Conservation (phyloP, 30 jellyfish, hydroid and myxozoan genomes). For the Rhopilema esculentum region DNA sequence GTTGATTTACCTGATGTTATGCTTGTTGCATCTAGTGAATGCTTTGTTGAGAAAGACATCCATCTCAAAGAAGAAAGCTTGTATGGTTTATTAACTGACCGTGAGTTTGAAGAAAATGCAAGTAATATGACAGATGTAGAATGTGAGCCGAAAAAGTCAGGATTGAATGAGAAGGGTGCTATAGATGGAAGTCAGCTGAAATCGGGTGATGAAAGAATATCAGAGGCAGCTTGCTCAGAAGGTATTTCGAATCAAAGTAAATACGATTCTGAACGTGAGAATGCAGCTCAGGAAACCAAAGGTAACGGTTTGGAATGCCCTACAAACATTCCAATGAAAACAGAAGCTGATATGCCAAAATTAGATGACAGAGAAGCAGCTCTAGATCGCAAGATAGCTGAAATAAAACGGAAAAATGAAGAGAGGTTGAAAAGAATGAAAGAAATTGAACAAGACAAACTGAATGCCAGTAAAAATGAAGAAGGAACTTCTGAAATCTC, state of each 20-base stretch:
- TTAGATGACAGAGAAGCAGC: neutral
- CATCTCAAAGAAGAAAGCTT: no score
- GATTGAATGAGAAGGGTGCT: neutral
- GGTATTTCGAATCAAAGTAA: no score
- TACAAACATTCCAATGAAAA: neutral
- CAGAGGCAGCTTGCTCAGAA: no score
- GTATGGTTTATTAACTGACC: no score
- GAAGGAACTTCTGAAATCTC: neutral
- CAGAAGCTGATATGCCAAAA: neutral
- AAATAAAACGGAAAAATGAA: slow-evolving; percentile 10
- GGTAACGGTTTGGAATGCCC: neutral
- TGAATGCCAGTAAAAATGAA: neutral
- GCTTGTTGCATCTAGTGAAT: no score
- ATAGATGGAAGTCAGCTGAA: neutral
- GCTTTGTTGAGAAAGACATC: no score
- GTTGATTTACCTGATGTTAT: neutral
- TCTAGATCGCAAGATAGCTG: slow-evolving; percentile 8
- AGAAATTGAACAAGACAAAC: slow-evolving; percentile 16
- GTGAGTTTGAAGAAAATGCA: neutral
- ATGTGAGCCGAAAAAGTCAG: neutral
- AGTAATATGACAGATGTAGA: neutral
- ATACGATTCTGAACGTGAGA: no score
- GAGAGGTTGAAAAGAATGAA: slow-evolving; percentile 16
- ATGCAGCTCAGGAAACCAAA: no score
- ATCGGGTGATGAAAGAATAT: no score